phyloP scores from a whole-genome alignment of 2,113 vertebrate genomes.

The Semicossyphus pulcher region DNA sequence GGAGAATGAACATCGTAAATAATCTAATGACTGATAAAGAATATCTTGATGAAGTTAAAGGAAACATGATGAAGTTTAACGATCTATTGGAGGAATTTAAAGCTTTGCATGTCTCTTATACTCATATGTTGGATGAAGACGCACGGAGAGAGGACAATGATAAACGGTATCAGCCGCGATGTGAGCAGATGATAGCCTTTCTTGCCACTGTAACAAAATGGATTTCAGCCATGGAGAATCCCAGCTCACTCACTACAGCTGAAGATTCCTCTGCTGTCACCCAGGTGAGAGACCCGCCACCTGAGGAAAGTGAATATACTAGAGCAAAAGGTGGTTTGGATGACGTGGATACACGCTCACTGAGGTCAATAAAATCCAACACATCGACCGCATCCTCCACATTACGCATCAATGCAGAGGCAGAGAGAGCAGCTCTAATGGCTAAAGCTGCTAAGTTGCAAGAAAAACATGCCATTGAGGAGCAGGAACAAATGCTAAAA shows the following conservation, averaged over 20 bases:
- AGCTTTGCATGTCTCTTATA: background rate
- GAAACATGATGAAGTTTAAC: background rate
- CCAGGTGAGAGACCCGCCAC: too few species aligned
- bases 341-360: too few species aligned
- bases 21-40: background rate
- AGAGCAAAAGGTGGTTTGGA: too few species aligned
- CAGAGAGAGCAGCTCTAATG: background rate
- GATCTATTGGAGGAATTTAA: background rate
- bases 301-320: too few species aligned
- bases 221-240: too few species aligned
- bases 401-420: background rate
- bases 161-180: background rate
- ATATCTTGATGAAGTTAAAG: background rate
- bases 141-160: background rate
- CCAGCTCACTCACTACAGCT: too few species aligned
- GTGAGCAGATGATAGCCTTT: too few species aligned
- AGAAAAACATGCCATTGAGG: background rate
- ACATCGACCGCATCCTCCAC: background rate
- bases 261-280: too few species aligned
- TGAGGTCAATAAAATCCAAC: too few species aligned
- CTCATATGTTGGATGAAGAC: background rate
- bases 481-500: background rate
- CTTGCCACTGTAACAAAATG: too few species aligned
- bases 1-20: background rate
- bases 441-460: background rate